These are phyloP conservation scores for Coptodon bakossiorum DNA, from an alignment of 2,113 vertebrate species.

Conservation along the genomic window DNA sequence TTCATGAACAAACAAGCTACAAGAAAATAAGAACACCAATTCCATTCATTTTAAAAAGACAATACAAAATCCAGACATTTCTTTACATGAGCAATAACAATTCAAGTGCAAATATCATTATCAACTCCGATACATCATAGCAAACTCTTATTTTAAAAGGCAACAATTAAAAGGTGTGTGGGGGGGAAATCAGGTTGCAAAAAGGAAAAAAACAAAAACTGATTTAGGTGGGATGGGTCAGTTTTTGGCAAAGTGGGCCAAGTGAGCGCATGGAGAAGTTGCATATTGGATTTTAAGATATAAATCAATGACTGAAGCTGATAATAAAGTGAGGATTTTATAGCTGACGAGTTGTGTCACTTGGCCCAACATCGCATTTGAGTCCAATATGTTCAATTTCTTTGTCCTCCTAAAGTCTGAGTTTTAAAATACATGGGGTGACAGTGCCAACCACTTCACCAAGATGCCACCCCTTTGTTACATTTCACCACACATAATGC, in stretches of 20 bases:
- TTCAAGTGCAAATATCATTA: constrained; percentile 99
- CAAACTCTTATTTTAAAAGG: constrained; percentile 70
- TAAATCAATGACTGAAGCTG: not conserved
- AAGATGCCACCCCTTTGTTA: not conserved
- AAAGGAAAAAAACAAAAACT: not conserved
- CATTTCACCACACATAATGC: not conserved
- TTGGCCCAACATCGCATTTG: not conserved
- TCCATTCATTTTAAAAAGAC: constrained; percentile 88
- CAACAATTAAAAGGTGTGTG: constrained; percentile 35
- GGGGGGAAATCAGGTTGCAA: constrained; percentile 42
- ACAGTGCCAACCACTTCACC: not conserved
- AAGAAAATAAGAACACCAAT: constrained; percentile 73
- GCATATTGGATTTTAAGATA: not conserved
- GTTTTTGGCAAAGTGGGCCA: not conserved
- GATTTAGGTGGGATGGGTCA: not conserved
- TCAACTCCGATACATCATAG: constrained; percentile 82
- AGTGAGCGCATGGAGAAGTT: not conserved
- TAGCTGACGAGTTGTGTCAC: not conserved
- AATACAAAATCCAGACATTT: constrained; percentile 98
- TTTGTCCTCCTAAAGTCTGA: constrained; percentile 6
- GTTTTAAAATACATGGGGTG: not conserved
- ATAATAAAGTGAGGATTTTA: not conserved
- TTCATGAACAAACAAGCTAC: constrained; percentile 67
- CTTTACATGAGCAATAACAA: constrained; percentile 94
- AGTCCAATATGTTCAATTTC: constrained; percentile 10